Evolutionary conservation across 2,888 invertebrate species (phyloP), one percentile per base, ranked within the genome.

Genomic region (Dryococelus australis): DNA sequence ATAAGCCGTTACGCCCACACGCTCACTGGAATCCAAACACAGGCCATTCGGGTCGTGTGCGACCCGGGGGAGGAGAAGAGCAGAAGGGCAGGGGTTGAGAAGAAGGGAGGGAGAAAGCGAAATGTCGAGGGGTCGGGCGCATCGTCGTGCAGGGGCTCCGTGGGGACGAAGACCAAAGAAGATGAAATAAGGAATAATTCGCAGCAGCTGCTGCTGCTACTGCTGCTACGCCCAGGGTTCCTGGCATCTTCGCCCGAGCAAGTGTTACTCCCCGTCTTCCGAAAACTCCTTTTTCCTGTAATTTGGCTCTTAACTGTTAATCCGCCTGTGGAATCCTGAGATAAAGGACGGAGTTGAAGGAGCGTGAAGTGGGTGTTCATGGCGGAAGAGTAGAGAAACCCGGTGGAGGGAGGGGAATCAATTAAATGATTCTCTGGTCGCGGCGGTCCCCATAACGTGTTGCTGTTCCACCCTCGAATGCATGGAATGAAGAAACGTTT

Each of bases 111-210:
- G n/a, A 51, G 20, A 51, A 51, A 51, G 20, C 12, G 20, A 51
- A 51, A 65, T 20, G 65, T n/a, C 65, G 65, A 65, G 65, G 13
- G 65, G n/a, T 20, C 65, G 20, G 35, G 65, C 20, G 65, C 20
- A 65, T 3, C 65, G n/a, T n/a, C 24, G 65, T 3, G n/a, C 10
- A 8, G 24, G 65, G 6, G 1, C 65, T 16, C 65, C 65, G n/a
- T 6, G n/a, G 24, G 65, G 65, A 65, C 20, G 65, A 65, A 20
- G 65, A 65, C 65, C n/a, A 16, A 65, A 20, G 65, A 65, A 65
- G 65, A 65, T 65, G 65, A 65, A 65, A 65, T 65, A 65, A 65
- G 65, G 65, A 65, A 65, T 65, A 65, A 65, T 65, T 65, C 65
- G 24, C 65, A 65, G 65, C 65, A 12, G 65, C 65, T 51, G 35